phyloP scores from a whole-genome alignment of 53 echinoderm and acorn worm genomes.

The Arbacia lixula region DNA sequence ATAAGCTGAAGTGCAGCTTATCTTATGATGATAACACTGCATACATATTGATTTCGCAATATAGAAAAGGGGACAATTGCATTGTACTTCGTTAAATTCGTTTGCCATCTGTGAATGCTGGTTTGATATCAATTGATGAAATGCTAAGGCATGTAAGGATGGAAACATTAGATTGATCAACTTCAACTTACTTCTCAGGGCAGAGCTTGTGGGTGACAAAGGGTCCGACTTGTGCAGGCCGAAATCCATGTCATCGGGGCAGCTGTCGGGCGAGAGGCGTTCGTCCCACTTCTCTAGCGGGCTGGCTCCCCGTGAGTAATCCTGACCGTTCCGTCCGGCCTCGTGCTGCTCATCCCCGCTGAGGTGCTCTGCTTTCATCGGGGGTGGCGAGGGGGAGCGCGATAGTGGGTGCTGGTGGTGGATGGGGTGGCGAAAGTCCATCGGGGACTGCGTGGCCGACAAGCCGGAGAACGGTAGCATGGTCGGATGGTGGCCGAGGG shows the following conservation, averaged over 20 bases:
- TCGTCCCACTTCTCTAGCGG: conserved; percentile 44
- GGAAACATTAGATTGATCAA: too few species aligned
- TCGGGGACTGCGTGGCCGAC: neutral
- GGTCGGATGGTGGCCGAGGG: conserved; percentile 25
- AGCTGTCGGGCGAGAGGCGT: conserved; percentile 49
- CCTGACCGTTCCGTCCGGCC: conserved; percentile 27
- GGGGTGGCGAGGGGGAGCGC: conserved; percentile 36
- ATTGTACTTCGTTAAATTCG: too few species aligned
- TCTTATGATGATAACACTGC: too few species aligned
- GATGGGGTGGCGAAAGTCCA: conserved; percentile 40
- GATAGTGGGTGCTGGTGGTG: conserved; percentile 45
- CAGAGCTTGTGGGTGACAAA: conserved; percentile 3
- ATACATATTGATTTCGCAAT: too few species aligned
- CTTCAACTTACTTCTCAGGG: conserved; percentile 26
- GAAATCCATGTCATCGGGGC: conserved; percentile 27
- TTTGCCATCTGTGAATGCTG: too few species aligned
- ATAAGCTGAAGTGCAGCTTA: too few species aligned
- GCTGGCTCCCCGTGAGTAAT: conserved; percentile 44
- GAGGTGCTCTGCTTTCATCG: conserved; percentile 42
- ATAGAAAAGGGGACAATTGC: too few species aligned
- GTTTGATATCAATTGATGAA: too few species aligned
- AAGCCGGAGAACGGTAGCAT: conserved; percentile 12
- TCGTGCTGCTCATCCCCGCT: conserved; percentile 49
- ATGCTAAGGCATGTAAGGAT: too few species aligned
- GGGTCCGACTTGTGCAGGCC: conserved; percentile 12